Base-by-base conservation (phyloP, 2,888 invertebrate species). In the Lumbricus terrestris region DNA sequence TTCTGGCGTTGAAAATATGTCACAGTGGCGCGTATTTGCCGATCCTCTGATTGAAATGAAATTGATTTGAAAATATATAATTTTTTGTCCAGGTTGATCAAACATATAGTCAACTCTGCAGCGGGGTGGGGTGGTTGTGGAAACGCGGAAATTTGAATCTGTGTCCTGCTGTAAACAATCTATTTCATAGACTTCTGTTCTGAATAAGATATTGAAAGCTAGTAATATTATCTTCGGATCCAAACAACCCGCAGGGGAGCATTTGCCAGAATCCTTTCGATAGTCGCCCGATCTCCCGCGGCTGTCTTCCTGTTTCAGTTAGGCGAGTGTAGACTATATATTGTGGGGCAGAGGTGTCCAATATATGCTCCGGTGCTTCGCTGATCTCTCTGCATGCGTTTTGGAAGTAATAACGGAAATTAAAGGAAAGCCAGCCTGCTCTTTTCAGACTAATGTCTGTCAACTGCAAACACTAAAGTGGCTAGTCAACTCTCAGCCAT, bases 61-160 rank as follows among this genome's bases (percentile, higher is more conserved):
- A 69, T 69, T 69, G n/a, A 69, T n/a, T n/a, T 69, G 69, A 69
- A 69, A 69, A 69, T n/a, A 69, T 69, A 69, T 69, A n/a, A n/a
- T n/a, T 69, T 47, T 29, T n/a, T n/a, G n/a, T 69, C 69, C 69
- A 69, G 69, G 69, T 69, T 23, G 11, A 23, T 11, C 8, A 23
- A 6, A 18, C 16, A 47, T 18, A 47, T 47, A 6, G 42, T 23
- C 29, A 23, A 29, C 54, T 54, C 29, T 11, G 4, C 69, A 69
- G 69, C 69, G 69, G 69, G 18, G 4, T n/a, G n/a, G 69, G 69
- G 18, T 2, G n/a, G n/a, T n/a, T n/a, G n/a, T n/a, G 69, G 13
- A 69, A n/a, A 69, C 69, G 29, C 69, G 69, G 69, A 69, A n/a
- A 69, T 69, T 69, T 69, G 69, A 69, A 69, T 4, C n/a, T n/a